A percentile compares a stretch with the other conserved stretches of the same genome.
Conservation (phyloP, 2,797 vertebrate genomes). For the Antennarius maculatus region DNA sequence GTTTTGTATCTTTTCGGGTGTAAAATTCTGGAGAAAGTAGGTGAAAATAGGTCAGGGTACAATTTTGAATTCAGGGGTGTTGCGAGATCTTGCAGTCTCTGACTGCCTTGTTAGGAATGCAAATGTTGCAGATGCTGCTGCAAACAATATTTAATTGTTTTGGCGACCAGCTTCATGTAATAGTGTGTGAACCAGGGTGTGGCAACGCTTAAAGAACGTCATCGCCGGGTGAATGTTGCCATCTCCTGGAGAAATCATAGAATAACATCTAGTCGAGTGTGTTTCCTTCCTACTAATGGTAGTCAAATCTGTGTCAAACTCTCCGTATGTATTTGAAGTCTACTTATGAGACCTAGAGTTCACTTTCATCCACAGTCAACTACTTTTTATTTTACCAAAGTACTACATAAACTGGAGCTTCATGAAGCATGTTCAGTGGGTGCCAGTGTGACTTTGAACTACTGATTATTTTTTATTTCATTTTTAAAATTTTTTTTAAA, state of each 20-base stretch:
- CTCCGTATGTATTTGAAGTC: not conserved
- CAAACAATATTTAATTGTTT: not conserved
- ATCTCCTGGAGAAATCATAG: conserved; percentile 42
- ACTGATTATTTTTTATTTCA: too few relatives aligned
- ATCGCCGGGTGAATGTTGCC: conserved; percentile 30
- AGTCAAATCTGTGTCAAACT: not conserved
- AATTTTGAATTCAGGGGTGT: too few relatives aligned
- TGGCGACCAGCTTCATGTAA: conserved; percentile 11
- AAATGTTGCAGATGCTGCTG: conserved; percentile 1
- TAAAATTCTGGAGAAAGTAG: too few relatives aligned
- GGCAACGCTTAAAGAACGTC: not conserved
- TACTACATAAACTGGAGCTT: too few relatives aligned
- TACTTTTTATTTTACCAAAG: too few relatives aligned
- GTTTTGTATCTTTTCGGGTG: too few relatives aligned
- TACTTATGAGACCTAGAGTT: not conserved
- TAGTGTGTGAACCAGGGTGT: conserved; percentile 45
- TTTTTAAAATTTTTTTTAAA: too few relatives aligned
- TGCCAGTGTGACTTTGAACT: too few relatives aligned
- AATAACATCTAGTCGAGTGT: not conserved
- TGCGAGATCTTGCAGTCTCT: too few relatives aligned
- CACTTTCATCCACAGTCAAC: not conserved
- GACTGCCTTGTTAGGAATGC: not conserved
- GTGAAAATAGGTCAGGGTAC: too few relatives aligned
- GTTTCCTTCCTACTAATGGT: not conserved
- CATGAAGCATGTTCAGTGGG: too few relatives aligned